These are phyloP conservation scores for Schizopygopsis malacanthus DNA, from an alignment of 2,797 vertebrate species.

Conservation along the genomic window DNA sequence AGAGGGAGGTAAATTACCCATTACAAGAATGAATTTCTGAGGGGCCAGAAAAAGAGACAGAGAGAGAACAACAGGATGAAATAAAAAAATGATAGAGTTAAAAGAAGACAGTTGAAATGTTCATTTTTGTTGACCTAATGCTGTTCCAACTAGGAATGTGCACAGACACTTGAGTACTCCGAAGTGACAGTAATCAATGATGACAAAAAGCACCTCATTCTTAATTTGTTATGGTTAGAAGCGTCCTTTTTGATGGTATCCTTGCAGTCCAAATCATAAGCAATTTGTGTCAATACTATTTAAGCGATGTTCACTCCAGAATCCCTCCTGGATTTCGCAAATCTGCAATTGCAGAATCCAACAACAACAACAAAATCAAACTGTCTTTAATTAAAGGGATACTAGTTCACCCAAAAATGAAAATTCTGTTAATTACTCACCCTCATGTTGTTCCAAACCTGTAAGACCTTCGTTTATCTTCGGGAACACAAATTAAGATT, in stretches of 20 bases:
- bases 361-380: too few species aligned
- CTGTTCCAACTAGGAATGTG: constrained; percentile 7
- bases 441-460: too few species aligned
- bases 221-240: not conserved
- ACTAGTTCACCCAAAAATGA: too few species aligned
- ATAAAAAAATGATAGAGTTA: not conserved
- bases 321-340: not conserved
- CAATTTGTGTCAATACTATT: not conserved
- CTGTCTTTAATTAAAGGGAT: too few species aligned
- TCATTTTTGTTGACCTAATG: not conserved
- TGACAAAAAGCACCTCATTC: not conserved
- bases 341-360: too few species aligned
- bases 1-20: constrained; percentile 37
- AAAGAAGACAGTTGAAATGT: not conserved
- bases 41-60: not conserved
- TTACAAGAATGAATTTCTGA: constrained; percentile 30
- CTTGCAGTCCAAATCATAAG: not conserved
- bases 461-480: too few species aligned
- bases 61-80: constrained; percentile 1
- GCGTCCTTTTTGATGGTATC: not conserved
- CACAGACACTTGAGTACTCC: not conserved
- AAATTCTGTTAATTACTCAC: too few species aligned
- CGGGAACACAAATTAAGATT: too few species aligned
- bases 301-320: not conserved
- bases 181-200: not conserved